Percentiles rank a stretch among this genome's conserved stretches.
Evolutionary conservation across 2,888 invertebrate species (phyloP).

Genomic region (Dorcus hopei): DNA sequence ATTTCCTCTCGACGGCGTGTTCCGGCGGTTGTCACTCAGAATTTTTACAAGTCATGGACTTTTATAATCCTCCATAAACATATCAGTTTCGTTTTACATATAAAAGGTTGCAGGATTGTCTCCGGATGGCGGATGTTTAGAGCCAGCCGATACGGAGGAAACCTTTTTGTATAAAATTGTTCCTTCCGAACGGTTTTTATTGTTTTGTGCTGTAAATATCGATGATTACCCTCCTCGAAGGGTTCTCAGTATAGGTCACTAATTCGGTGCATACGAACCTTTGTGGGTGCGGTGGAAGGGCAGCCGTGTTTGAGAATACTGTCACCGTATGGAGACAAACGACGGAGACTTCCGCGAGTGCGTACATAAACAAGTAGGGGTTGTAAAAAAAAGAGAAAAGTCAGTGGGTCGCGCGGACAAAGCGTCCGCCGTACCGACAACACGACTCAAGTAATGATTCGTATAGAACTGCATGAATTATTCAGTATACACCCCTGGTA

Average conservation of each 20-base stretch:
- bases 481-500: slow-evolving; percentile 37
- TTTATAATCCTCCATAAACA: slow-evolving; percentile 51
- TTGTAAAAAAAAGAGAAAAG: slow-evolving; percentile 30
- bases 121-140: slow-evolving; percentile 42
- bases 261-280: too few relatives aligned
- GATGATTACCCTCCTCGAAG: too few relatives aligned
- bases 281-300: slow-evolving; percentile 11
- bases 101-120: slow-evolving; percentile 43
- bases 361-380: slow-evolving; percentile 44
- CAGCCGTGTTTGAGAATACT: slow-evolving; percentile 29
- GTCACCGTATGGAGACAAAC: slow-evolving; percentile 34
- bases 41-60: slow-evolving; percentile 52
- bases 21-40: slow-evolving; percentile 49
- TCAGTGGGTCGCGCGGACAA: slow-evolving; percentile 39
- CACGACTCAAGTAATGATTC: slow-evolving; percentile 49
- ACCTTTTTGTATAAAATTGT: slow-evolving; percentile 6
- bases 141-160: slow-evolving; percentile 4
- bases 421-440: slow-evolving; percentile 47
- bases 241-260: too few relatives aligned
- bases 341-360: slow-evolving; percentile 37
- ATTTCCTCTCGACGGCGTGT: slow-evolving; percentile 47
- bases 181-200: slow-evolving; percentile 13
- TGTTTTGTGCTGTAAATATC: slow-evolving; percentile 2
- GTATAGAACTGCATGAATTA: slow-evolving; percentile 46
- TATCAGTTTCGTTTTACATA: slow-evolving; percentile 50